phyloP scores from a whole-genome alignment of 2,888 invertebrate genomes.

The Leptopilina myrica region DNA sequence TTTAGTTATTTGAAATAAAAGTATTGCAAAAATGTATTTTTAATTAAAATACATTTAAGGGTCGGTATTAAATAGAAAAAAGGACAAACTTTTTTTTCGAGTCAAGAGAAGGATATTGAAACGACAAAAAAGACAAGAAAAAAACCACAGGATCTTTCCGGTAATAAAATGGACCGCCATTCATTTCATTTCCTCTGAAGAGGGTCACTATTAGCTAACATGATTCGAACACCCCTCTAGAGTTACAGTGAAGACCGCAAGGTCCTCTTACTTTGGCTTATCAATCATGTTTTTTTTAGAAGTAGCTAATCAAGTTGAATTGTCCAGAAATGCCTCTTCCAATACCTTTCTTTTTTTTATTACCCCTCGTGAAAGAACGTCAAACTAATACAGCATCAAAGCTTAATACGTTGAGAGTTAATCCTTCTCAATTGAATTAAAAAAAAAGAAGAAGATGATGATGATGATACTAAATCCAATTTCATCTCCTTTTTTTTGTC shows the following conservation, averaged over 20 bases:
- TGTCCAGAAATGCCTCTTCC: constrained; percentile 57
- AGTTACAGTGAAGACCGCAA: constrained; percentile 27
- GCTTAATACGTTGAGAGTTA: constrained; percentile 42
- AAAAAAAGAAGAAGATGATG: background rate
- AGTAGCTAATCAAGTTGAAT: constrained; percentile 58
- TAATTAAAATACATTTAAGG: no score
- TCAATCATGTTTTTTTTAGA: constrained; percentile 60
- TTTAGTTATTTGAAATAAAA: no score
- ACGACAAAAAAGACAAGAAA: constrained; percentile 52
- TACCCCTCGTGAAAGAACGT: constrained; percentile 28
- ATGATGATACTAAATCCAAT: no score
- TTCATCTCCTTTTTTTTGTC: no score
- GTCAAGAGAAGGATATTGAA: constrained; percentile 53
- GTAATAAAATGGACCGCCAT: constrained; percentile 59
- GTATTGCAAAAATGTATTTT: no score
- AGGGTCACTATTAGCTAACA: constrained; percentile 58
- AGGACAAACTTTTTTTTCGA: constrained; percentile 41
- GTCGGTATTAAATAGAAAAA: background rate
- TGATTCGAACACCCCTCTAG: constrained; percentile 52
- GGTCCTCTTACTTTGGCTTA: constrained; percentile 52
- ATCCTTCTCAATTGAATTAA: constrained; percentile 35
- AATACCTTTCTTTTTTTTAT: constrained; percentile 50
- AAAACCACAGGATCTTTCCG: constrained; percentile 50
- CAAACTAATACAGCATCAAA: constrained; percentile 40
- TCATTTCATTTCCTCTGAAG: constrained; percentile 54